Conservation (phyloP, 2,797 vertebrate species). For the Malacoraja senta region DNA sequence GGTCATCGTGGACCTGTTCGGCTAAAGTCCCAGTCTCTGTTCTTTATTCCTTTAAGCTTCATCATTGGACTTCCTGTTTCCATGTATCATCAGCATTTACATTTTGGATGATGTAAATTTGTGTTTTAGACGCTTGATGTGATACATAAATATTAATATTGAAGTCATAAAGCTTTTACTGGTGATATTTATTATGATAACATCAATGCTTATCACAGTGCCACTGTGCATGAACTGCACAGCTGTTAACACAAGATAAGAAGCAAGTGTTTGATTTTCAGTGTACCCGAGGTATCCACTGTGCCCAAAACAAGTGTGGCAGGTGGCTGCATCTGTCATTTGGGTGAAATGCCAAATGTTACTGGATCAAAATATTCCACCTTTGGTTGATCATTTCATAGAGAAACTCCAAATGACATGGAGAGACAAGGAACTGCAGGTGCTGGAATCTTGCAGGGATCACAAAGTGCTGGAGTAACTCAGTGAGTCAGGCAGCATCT, state of each 20-base stretch:
- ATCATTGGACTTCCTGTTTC: not conserved
- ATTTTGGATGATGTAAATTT: not conserved
- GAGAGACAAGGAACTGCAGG: no score
- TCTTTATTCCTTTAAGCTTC: not conserved
- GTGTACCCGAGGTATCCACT: not conserved
- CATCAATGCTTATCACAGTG: not conserved
- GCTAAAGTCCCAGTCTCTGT: no score
- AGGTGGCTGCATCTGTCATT: not conserved
- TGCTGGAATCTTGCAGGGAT: no score
- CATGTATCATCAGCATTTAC: not conserved
- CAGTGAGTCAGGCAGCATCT: no score
- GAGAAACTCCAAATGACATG: no score
- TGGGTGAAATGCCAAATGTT: not conserved
- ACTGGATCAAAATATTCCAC: not conserved
- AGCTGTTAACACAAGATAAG: not conserved
- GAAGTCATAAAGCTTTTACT: not conserved
- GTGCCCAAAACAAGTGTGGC: not conserved
- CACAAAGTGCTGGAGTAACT: no score
- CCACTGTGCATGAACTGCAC: not conserved
- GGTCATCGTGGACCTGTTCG: no score
- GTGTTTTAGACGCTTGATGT: not conserved
- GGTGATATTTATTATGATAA: not conserved
- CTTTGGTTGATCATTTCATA: no score
- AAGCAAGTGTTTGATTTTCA: not conserved
- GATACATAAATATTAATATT: conserved; percentile 11